These are phyloP conservation scores for Diabrotica virgifera DNA, from an alignment of 1,140 invertebrate genomes.

Conservation along the genomic window DNA sequence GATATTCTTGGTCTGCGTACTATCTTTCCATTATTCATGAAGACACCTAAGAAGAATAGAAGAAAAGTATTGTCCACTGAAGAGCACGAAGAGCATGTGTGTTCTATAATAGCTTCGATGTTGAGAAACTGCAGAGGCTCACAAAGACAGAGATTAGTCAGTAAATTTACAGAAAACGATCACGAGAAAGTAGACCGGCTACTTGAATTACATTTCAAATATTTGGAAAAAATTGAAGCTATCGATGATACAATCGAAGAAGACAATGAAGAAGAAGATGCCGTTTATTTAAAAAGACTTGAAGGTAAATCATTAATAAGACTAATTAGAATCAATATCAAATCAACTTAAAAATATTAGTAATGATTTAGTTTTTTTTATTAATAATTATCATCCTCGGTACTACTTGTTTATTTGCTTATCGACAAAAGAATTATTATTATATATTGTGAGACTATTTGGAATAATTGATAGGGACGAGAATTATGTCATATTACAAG, in stretches of 20 bases:
- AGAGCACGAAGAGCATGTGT: conserved; percentile 94
- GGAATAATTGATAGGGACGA: too few species aligned
- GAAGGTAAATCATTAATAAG: conserved; percentile 55
- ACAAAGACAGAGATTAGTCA: conserved; percentile 84
- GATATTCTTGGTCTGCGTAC: conserved; percentile 96
- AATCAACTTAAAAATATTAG: too few species aligned
- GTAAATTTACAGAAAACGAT: conserved; percentile 98
- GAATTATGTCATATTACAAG: too few species aligned
- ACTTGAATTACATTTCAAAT: conserved; percentile 96
- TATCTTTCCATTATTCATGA: conserved; percentile 98
- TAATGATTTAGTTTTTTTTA: too few species aligned
- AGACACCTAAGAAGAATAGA: conserved; percentile 87
- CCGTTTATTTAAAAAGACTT: conserved; percentile 82
- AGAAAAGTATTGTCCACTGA: conserved; percentile 72
- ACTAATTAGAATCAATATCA: too few species aligned
- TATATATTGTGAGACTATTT: too few species aligned
- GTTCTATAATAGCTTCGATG: conserved; percentile 92
- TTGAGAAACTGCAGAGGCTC: conserved; percentile 87
- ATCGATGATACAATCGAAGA: conserved; percentile 66
- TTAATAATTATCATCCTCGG: too few species aligned
- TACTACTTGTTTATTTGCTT: too few species aligned
- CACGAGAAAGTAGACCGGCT: conserved; percentile 97
- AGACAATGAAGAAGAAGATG: conserved; percentile 71
- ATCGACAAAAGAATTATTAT: too few species aligned
- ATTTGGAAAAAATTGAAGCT: conserved; percentile 88